Conservation (phyloP, 2,797 vertebrate genomes). For the Microcaecilia unicolor region DNA sequence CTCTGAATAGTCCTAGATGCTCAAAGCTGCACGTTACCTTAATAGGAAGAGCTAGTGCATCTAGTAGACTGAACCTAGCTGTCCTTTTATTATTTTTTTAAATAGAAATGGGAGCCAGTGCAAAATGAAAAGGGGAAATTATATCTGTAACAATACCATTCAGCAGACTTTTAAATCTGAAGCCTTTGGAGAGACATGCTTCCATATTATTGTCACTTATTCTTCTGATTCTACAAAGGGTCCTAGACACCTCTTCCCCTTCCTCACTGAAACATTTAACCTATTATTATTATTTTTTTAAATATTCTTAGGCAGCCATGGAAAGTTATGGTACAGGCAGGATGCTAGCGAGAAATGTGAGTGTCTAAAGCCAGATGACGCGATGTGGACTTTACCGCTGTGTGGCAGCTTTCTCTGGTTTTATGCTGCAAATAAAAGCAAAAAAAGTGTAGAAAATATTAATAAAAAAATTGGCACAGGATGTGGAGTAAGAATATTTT, state of each 20-base stretch:
- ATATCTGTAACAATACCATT: too few species aligned
- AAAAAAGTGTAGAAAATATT: slow-evolving; percentile 65
- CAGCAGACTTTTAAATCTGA: slow-evolving; percentile 37
- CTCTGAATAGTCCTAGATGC: too few species aligned
- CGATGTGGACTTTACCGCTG: slow-evolving; percentile 51
- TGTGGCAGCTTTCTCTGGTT: slow-evolving; percentile 56
- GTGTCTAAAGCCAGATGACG: slow-evolving; percentile 38
- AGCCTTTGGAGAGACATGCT: slow-evolving; percentile 51
- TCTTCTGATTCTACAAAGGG: too few species aligned
- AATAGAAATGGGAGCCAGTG: too few species aligned
- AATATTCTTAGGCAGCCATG: slow-evolving; percentile 26
- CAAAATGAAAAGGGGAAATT: too few species aligned
- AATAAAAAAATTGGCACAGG: slow-evolving; percentile 74
- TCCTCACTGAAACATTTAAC: slow-evolving; percentile 13
- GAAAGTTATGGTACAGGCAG: slow-evolving; percentile 16
- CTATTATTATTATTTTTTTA: too few species aligned
- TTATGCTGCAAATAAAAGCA: slow-evolving; percentile 76
- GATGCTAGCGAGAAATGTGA: slow-evolving; percentile 36
- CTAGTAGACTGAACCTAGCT: too few species aligned
- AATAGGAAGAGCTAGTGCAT: too few species aligned
- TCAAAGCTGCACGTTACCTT: too few species aligned
- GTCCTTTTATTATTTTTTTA: too few species aligned
- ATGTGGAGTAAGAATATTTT: slow-evolving; percentile 44
- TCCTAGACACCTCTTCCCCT: too few species aligned
- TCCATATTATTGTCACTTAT: too few species aligned